Base-by-base conservation (phyloP, 2,113 vertebrate species). In the Danio rerio region DNA sequence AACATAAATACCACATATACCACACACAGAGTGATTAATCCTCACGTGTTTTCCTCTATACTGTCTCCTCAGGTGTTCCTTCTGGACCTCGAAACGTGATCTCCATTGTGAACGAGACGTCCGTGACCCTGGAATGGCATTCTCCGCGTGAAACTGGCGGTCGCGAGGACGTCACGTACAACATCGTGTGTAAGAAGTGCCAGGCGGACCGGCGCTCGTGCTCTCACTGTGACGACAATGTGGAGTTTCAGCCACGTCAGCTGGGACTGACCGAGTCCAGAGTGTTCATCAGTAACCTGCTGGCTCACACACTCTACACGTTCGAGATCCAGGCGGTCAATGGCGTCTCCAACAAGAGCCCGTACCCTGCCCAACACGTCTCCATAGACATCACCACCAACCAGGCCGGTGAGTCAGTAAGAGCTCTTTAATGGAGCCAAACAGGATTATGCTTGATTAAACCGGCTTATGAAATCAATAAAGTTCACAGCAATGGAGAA, bases 371-470 rank as follows among this genome's bases (percentile, higher is more conserved):
- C 0, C 98, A 99, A 86, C 96, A 98, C 0, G 95, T 98, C 75
- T 96, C 97, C 0, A 97, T 99, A 87, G 98, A 99, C 92, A 98
- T 99, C 93, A 98, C 98, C 87, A 99, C 98, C 80, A 99, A 99
- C 91, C 98, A 99, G 91, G 98, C 98, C 0, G 98, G 98, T 98
- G 91, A 95, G 78, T 45, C 3, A 5, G 20, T 21, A 45, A 31
- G 31, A 31, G 31, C 10, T 31, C 7, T 53, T 31, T 47, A 2
- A 43, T 76, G 5, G 21, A 50, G n/a, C 5, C n/a, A 50, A 47
- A 49, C 43, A 70, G 47, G 40, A 63, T 77, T 63, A 61, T 61
- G 42, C 42, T 47, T 13, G n/a, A 76, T 76, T 59, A 59, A 47
- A 20, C 73, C 13, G 47, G 52, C 18, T 31, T 31, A 52, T 42